phyloP scores from a whole-genome alignment of 2,888 invertebrate species.

The Agelastica alni region DNA sequence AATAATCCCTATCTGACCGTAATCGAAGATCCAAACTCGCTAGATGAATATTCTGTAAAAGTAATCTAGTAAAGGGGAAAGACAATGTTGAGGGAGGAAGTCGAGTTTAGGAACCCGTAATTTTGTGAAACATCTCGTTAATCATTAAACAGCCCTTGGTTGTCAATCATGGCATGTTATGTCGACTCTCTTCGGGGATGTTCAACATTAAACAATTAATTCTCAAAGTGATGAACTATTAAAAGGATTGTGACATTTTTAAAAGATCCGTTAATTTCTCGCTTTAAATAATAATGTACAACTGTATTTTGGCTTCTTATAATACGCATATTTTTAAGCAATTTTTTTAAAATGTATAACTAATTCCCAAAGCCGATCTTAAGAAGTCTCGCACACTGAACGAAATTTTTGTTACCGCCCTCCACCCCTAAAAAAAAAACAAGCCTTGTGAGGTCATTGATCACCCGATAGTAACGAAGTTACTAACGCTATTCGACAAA shows the following conservation, averaged over 20 bases:
- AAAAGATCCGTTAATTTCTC: neutral
- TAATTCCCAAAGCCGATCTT: too few species aligned
- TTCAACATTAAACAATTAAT: slow-evolving; percentile 46
- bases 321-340: too few species aligned
- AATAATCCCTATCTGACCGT: neutral
- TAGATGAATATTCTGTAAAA: neutral
- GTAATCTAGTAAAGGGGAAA: slow-evolving; percentile 13
- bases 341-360: too few species aligned
- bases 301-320: too few species aligned
- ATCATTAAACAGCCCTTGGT: slow-evolving; percentile 55
- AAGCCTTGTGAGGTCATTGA: too few species aligned
- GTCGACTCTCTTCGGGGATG: slow-evolving; percentile 43
- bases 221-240: slow-evolving; percentile 17
- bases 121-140: slow-evolving; percentile 57
- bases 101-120: slow-evolving; percentile 55
- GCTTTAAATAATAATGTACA: too few species aligned
- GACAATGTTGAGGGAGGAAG: slow-evolving; percentile 37
- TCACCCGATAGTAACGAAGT: too few species aligned
- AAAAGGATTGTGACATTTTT: slow-evolving; percentile 20
- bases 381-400: too few species aligned
- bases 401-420: too few species aligned
- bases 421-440: too few species aligned
- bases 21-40: neutral
- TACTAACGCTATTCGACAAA: too few species aligned
- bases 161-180: slow-evolving; percentile 56